Conservation (phyloP, 2,888 invertebrate species). For the Ypsolopha scabrella region DNA sequence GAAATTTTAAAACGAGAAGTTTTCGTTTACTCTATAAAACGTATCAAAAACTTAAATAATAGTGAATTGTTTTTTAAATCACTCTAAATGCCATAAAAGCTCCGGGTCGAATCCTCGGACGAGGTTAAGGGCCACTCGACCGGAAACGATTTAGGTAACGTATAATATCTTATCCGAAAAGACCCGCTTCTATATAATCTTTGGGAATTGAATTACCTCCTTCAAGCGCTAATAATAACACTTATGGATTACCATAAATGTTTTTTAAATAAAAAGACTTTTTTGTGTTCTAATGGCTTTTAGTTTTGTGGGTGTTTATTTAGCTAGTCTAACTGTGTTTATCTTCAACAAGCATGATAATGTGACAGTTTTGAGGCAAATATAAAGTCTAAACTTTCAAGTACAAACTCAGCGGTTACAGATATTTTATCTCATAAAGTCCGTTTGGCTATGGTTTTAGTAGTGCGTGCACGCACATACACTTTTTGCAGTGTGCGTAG, state of each 20-base stretch:
- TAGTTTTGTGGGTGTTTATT: background rate
- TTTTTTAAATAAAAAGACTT: background rate
- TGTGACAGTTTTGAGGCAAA: too few species aligned
- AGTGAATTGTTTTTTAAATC: background rate
- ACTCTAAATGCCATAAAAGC: background rate
- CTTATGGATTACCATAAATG: background rate
- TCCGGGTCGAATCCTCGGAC: background rate
- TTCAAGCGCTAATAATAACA: constrained; percentile 1
- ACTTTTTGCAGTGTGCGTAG: too few species aligned
- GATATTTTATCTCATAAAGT: too few species aligned
- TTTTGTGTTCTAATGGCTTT: background rate
- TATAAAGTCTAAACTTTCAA: too few species aligned
- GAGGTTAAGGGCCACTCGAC: background rate
- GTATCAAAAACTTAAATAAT: too few species aligned
- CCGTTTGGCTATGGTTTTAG: too few species aligned
- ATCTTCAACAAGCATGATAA: too few species aligned
- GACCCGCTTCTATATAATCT: background rate
- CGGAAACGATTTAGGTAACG: background rate
- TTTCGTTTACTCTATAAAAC: too few species aligned
- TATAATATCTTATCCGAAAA: background rate
- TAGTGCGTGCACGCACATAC: too few species aligned
- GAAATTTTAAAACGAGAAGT: too few species aligned
- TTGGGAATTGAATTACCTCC: constrained; percentile 1
- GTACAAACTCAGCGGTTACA: too few species aligned
- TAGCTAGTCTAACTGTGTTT: too few species aligned